phyloP scores from a whole-genome alignment of 1,140 invertebrate species.

The Antheraea pernyi region DNA sequence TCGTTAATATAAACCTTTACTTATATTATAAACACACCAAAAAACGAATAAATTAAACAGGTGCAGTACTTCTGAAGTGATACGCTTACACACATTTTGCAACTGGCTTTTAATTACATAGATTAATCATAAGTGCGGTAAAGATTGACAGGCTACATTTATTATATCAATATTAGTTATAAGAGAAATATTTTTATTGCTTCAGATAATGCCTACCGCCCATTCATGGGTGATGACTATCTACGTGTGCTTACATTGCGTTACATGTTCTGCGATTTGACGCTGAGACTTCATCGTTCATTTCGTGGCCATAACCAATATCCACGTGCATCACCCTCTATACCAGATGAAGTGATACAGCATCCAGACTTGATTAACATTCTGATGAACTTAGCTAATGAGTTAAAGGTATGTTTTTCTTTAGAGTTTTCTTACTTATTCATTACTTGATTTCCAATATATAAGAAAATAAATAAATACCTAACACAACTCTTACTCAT shows the following conservation, averaged over 20 bases:
- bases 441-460: neutral
- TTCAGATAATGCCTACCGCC: slow-evolving; percentile 88
- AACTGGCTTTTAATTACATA: too few species aligned
- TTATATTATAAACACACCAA: too few species aligned
- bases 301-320: slow-evolving; percentile 90
- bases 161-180: neutral
- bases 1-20: too few species aligned
- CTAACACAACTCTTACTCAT: too few species aligned
- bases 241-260: slow-evolving; percentile 91
- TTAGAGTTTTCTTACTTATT: neutral
- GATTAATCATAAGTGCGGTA: too few species aligned
- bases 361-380: slow-evolving; percentile 90
- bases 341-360: slow-evolving; percentile 95
- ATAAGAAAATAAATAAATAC: too few species aligned
- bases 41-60: too few species aligned
- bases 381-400: slow-evolving; percentile 89
- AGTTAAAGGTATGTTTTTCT: slow-evolving; percentile 85
- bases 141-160: too few species aligned
- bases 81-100: too few species aligned
- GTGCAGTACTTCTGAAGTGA: too few species aligned
- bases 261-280: slow-evolving; percentile 96
- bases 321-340: slow-evolving; percentile 90
- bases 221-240: slow-evolving; percentile 97
- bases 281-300: slow-evolving; percentile 90
- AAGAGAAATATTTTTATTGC: slow-evolving; percentile 24